Percentiles rank a stretch among this genome's conserved stretches.
Conservation (phyloP, 2,888 invertebrate species). For the Ennomos quercinarius region DNA sequence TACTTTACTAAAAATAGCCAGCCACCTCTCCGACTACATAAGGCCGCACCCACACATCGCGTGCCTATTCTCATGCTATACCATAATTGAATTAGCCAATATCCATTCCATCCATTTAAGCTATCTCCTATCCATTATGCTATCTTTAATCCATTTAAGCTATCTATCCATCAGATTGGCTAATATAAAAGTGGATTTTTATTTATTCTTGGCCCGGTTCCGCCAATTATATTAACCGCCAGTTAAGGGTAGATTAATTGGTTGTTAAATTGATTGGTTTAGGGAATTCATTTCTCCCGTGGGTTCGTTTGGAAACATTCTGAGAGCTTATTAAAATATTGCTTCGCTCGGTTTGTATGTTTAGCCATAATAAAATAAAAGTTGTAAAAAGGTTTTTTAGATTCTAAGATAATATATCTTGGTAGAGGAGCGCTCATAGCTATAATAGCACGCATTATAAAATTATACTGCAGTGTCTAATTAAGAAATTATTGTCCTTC, state of each 20-base stretch:
- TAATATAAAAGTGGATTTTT: constrained; percentile 14
- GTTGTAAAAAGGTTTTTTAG: no score
- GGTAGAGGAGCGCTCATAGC: no score
- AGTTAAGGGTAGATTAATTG: constrained; percentile 48
- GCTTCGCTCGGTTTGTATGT: no score
- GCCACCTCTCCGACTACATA: constrained; percentile 35
- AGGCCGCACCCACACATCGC: constrained; percentile 54
- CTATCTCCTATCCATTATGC: constrained; percentile 69
- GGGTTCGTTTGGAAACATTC: neutral
- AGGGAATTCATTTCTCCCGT: constrained; percentile 29
- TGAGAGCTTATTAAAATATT: no score
- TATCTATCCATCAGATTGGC: constrained; percentile 18
- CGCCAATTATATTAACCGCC: constrained; percentile 36
- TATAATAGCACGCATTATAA: no score
- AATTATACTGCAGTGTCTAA: no score
- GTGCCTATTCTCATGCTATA: constrained; percentile 50
- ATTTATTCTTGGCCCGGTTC: constrained; percentile 29
- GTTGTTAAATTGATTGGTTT: constrained; percentile 44
- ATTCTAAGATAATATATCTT: no score
- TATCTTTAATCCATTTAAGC: constrained; percentile 50
- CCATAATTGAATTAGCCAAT: constrained; percentile 77
- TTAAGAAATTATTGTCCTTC: no score
- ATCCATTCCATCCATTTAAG: constrained; percentile 68
- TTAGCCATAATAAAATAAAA: no score
- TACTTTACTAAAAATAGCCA: constrained; percentile 3